Conservation (phyloP, 1,140 invertebrate genomes). For the Drosophila bocqueti region DNA sequence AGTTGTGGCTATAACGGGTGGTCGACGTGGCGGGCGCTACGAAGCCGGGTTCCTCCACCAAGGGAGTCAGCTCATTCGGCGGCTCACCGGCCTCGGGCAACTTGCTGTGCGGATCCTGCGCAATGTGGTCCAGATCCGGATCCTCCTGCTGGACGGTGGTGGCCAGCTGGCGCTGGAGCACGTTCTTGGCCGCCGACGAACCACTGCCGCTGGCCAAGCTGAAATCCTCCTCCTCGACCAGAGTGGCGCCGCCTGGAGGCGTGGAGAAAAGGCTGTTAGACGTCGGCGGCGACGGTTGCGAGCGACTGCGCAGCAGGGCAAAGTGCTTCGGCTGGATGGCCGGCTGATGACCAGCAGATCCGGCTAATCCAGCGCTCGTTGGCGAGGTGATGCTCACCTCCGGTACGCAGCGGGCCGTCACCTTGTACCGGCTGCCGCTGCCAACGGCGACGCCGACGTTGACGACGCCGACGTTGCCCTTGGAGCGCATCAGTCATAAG, state of each 20-base stretch:
- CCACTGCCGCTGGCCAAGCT: conserved; percentile 72
- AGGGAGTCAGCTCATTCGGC: conserved; percentile 68
- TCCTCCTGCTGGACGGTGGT: conserved; percentile 67
- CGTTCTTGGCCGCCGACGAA: conserved; percentile 56
- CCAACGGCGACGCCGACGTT: conserved; percentile 65
- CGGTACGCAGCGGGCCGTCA: conserved; percentile 83
- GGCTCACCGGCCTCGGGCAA: conserved; percentile 34
- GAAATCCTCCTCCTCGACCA: conserved; percentile 83
- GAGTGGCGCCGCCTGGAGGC: conserved; percentile 75
- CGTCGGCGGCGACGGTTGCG: conserved; percentile 62
- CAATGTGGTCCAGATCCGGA: conserved; percentile 40
- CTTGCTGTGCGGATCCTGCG: conserved; percentile 41
- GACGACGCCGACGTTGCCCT: conserved; percentile 67
- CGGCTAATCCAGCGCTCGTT: conserved; percentile 56
- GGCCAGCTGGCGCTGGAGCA: conserved; percentile 72
- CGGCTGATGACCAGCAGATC: conserved; percentile 42
- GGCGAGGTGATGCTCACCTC: conserved; percentile 84
- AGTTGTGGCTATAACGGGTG: conserved; percentile 78
- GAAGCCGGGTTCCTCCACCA: conserved; percentile 62
- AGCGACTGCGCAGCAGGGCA: conserved; percentile 75
- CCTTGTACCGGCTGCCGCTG: conserved; percentile 81
- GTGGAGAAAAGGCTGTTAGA: conserved; percentile 84
- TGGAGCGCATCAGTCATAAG: conserved; percentile 85
- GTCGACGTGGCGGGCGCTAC: conserved; percentile 49
- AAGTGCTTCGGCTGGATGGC: conserved; percentile 70